Base-by-base conservation (phyloP, 2,113 vertebrate species). In the Lipophrys pholis region DNA sequence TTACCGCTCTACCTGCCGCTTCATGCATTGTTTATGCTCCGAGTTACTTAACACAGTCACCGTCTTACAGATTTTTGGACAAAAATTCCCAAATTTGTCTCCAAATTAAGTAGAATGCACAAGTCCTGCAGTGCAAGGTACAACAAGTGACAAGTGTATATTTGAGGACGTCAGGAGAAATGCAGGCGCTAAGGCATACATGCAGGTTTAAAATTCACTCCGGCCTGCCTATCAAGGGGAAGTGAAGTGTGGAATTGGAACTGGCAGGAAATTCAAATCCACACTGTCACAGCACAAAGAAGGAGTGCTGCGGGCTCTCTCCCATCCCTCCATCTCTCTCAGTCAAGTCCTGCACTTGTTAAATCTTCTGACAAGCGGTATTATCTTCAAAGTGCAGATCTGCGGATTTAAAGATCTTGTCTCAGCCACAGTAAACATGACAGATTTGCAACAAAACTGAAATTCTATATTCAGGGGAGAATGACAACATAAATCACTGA, bases 241-340 rank as follows among this genome's bases (percentile, higher is more conserved):
- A 91, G 86, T 87, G 73, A 67, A 84, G 87, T 80, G 86, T 84
- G 82, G 82, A 83, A 90, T 82, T 69, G 73, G 51, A 89, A 66
- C 73, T 84, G 90, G 82, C 89, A 91, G 85, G 17, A 38, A 51
- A 83, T 85, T 86, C 84, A 89, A 81, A 86, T 79, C 83, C 76
- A 57, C 78, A 75, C 76, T 69, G 80, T 81, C 78, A 71, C 68
- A 60, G 90, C 79, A 56, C 46, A 80, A 86, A 72, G 68, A 45
- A 76, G 73, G 74, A 76, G 53, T 6, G 80, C 90, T 69, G 65
- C 74, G 51, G 84, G 87, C 80, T 68, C 36, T 54, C 73, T 72
- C 69, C 76, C 81, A 43, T 80, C 56, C 59, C n/a, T 46, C 72
- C 68, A 39, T 75, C 69, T 79, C 73, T 67, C 74, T 40, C 69